Percentiles rank a stretch among this genome's conserved stretches.
Evolutionary conservation across 1,140 invertebrate species (phyloP).

Genomic region (Holcopasites calliopsidis): DNA sequence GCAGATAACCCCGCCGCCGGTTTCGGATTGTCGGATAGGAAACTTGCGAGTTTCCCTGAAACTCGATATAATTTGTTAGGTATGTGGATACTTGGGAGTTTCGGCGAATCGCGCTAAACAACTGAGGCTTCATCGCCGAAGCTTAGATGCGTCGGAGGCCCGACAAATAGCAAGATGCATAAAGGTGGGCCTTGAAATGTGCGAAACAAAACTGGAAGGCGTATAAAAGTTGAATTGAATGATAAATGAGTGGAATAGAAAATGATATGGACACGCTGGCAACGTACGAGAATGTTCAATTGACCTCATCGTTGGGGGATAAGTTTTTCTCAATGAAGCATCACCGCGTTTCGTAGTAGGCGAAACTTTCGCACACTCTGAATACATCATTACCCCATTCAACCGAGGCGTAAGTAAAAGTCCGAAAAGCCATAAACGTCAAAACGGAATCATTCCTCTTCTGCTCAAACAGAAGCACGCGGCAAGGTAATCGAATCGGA

Average conservation of each 20-base stretch:
- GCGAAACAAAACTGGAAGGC: too few species aligned
- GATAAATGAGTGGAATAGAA: too few species aligned
- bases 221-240: too few species aligned
- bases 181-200: too few species aligned
- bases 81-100: neutral
- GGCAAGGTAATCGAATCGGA: slow-evolving; percentile 4
- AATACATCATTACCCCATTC: neutral
- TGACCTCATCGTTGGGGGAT: too few species aligned
- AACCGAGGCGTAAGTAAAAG: too few species aligned
- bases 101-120: neutral
- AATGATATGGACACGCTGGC: too few species aligned
- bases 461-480: neutral
- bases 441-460: neutral
- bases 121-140: neutral
- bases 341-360: too few species aligned
- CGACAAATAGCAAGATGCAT: too few species aligned
- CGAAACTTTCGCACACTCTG: too few species aligned
- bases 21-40: neutral
- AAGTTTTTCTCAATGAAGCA: too few species aligned
- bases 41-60: slow-evolving; percentile 10
- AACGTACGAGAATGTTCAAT: too few species aligned
- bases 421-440: neutral
- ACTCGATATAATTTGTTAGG: slow-evolving; percentile 2
- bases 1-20: neutral
- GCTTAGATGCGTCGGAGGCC: neutral